Conservation (phyloP, 2,797 vertebrate genomes). For the Acipenser transmontanus region DNA sequence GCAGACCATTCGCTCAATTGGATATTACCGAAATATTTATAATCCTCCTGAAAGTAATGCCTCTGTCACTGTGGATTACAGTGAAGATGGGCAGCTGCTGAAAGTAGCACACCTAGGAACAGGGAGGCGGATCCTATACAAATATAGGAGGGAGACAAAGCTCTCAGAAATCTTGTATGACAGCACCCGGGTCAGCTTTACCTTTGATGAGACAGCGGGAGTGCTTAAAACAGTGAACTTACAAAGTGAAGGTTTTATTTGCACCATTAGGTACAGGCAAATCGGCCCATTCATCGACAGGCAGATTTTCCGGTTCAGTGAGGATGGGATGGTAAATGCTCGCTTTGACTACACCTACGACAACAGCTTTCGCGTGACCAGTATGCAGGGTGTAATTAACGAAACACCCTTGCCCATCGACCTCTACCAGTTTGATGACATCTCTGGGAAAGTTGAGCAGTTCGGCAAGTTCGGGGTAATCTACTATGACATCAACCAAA, state of each 20-base stretch:
- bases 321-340: constrained; percentile 95
- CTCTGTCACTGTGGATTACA: constrained; percentile 92
- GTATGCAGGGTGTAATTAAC: constrained; percentile 96
- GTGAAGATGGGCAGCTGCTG: constrained; percentile 87
- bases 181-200: constrained; percentile 93
- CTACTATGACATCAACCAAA: constrained; percentile 98
- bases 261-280: constrained; percentile 93
- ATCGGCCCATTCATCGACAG: constrained; percentile 90
- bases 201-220: constrained; percentile 90
- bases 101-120: constrained; percentile 88
- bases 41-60: constrained; percentile 95
- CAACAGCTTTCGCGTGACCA: constrained; percentile 91
- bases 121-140: constrained; percentile 84
- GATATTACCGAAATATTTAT: constrained; percentile 96
- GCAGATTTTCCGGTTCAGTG: constrained; percentile 96
- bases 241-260: constrained; percentile 95
- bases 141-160: constrained; percentile 88
- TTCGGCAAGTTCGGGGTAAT: constrained; percentile 98
- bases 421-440: constrained; percentile 96
- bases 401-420: constrained; percentile 95
- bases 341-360: constrained; percentile 98
- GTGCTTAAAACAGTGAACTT: constrained; percentile 95
- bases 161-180: constrained; percentile 93
- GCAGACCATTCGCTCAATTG: constrained; percentile 94
- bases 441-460: constrained; percentile 95